These are phyloP conservation scores for Stratiolaelaps scimitus DNA, from an alignment of 1,140 invertebrate species.

Conservation along the genomic window DNA sequence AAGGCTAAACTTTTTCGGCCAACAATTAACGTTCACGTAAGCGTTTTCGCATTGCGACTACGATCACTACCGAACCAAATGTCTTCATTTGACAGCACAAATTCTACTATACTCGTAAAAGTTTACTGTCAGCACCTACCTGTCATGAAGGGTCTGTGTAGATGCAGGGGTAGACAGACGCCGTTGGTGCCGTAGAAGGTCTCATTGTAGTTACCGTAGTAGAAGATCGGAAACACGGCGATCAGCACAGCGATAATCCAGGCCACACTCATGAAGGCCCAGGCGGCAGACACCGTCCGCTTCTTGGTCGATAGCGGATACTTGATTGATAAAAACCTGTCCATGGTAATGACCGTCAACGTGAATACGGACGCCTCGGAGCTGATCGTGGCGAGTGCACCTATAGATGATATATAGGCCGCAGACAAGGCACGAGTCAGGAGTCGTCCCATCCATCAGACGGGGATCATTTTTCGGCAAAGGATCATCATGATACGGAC, in stretches of 20 bases:
- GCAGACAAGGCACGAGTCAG: no score
- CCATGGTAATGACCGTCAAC: slow-evolving; percentile 59
- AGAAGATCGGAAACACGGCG: slow-evolving; percentile 53
- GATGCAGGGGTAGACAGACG: slow-evolving; percentile 59
- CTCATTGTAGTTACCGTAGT: slow-evolving; percentile 49
- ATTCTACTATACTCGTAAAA: no score
- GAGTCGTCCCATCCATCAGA: slow-evolving; percentile 2
- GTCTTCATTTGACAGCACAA: no score
- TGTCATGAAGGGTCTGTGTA: slow-evolving; percentile 52
- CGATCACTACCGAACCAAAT: no score
- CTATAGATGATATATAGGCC: slow-evolving; percentile 37
- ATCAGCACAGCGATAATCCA: slow-evolving; percentile 54
- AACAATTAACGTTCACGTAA: no score
- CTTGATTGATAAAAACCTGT: slow-evolving; percentile 57
- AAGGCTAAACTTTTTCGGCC: no score
- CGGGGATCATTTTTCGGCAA: slow-evolving; percentile 25
- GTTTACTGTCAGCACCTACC: no score
- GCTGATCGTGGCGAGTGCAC: slow-evolving; percentile 38
- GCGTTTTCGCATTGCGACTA: no score
- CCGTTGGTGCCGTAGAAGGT: slow-evolving; percentile 57
- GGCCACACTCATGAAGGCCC: slow-evolving; percentile 46
- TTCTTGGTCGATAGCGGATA: slow-evolving; percentile 51
- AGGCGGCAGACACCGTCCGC: slow-evolving; percentile 48
- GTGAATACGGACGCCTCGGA: slow-evolving; percentile 56
- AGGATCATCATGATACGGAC: slow-evolving; percentile 20